These are phyloP conservation scores for Salminus brasiliensis DNA, from an alignment of 2,113 vertebrate genomes.

Conservation along the genomic window DNA sequence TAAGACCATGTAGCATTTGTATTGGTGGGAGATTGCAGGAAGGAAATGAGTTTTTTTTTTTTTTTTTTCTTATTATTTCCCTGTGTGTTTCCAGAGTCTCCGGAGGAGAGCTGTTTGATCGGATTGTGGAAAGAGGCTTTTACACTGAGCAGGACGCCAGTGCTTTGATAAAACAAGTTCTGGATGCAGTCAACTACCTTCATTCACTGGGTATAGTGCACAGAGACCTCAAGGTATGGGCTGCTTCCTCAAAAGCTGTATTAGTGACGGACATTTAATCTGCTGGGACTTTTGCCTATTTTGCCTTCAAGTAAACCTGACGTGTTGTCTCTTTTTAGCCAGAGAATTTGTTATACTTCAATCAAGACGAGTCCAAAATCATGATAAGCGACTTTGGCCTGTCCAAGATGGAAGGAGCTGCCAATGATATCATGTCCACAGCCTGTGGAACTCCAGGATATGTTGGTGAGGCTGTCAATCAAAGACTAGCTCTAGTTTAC, in stretches of 20 bases:
- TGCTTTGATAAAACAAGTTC: conserved; percentile 92
- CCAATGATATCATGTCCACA: conserved; percentile 94
- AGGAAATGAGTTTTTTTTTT: neutral
- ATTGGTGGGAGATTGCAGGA: neutral
- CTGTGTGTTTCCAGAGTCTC: conserved; percentile 82
- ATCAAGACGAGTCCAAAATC: conserved; percentile 96
- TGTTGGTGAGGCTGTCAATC: conserved; percentile 83
- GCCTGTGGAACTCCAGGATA: conserved; percentile 98
- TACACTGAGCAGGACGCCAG: conserved; percentile 98
- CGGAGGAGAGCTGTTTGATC: conserved; percentile 96
- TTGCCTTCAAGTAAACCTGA: neutral
- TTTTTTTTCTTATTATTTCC: too few species aligned
- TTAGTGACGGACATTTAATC: neutral
- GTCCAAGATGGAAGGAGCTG: conserved; percentile 97
- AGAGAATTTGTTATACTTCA: conserved; percentile 97
- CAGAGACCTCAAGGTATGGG: conserved; percentile 76
- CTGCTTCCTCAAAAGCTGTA: neutral
- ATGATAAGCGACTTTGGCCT: conserved; percentile 99
- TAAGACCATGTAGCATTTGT: neutral
- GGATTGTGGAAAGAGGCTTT: conserved; percentile 98
- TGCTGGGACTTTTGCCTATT: neutral
- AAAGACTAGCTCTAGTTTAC: neutral
- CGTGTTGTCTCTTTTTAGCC: conserved; percentile 75
- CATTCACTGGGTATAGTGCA: conserved; percentile 93
- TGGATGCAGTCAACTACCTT: conserved; percentile 97